phyloP scores from a whole-genome alignment of 1,140 invertebrate genomes.

The Pseudomyrmex sp. region DNA sequence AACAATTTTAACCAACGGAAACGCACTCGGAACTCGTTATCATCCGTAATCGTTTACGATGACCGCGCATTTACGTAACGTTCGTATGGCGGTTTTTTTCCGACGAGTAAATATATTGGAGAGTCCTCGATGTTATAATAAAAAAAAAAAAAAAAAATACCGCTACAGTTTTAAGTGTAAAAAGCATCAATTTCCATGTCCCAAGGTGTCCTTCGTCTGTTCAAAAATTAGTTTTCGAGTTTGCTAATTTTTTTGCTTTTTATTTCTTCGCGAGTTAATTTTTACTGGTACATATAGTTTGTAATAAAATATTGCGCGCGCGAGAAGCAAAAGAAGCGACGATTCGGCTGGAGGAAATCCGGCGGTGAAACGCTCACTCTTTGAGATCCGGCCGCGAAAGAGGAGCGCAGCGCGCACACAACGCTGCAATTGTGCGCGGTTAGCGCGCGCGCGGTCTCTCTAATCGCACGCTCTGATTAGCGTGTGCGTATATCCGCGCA shows the following conservation, averaged over 20 bases:
- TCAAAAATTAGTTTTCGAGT: too few species aligned
- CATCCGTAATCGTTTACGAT: neutral
- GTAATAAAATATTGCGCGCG: neutral
- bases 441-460: constrained; percentile 46
- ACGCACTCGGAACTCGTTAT: neutral
- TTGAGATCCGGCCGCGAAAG: constrained; percentile 54
- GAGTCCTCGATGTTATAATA: neutral
- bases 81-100: too few species aligned
- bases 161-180: neutral
- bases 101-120: too few species aligned
- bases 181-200: too few species aligned
- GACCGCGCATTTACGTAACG: neutral
- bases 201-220: neutral
- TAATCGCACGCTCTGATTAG: constrained; percentile 65
- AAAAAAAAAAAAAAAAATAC: neutral
- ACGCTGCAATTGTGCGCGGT: constrained; percentile 39
- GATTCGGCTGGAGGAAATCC: constrained; percentile 61
- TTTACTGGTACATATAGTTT: neutral
- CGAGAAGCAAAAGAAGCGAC: neutral
- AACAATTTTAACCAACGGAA: constrained; percentile 20
- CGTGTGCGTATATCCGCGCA: constrained; percentile 54
- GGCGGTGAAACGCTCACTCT: constrained; percentile 40
- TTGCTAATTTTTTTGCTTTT: too few species aligned
- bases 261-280: neutral
- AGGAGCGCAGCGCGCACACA: constrained; percentile 46